Evolutionary conservation across 2,888 invertebrate species (phyloP).

Genomic region (Orthosia gracilis): DNA sequence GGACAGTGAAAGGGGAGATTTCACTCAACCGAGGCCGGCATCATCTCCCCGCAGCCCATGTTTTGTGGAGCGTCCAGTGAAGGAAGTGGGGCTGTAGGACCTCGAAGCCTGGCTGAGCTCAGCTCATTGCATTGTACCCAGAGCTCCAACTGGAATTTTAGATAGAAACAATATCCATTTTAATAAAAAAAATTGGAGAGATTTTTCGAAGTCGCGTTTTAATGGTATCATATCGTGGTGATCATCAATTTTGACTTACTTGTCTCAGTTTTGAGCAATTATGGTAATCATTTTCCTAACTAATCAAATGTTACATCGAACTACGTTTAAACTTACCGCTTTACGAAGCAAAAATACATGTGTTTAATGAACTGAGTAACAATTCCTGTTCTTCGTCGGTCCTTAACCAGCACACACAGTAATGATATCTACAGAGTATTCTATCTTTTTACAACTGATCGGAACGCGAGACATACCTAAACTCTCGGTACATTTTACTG

Average conservation of each 20-base stretch:
- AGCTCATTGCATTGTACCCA: slow-evolving; percentile 90
- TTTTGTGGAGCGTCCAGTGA: slow-evolving; percentile 70
- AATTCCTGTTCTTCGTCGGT: neutral
- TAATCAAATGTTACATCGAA: neutral
- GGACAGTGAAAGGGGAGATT: slow-evolving; percentile 75
- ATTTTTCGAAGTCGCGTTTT: neutral
- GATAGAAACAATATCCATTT: neutral
- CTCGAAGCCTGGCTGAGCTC: slow-evolving; percentile 86
- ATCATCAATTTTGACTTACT: slow-evolving; percentile 34
- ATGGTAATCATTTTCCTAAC: slow-evolving; percentile 32
- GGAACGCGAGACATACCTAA: no score
- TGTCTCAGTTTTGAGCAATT: slow-evolving; percentile 46
- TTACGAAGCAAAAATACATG: neutral
- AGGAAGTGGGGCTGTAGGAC: slow-evolving; percentile 70
- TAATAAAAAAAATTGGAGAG: neutral
- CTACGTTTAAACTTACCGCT: neutral
- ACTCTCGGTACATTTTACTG: no score
- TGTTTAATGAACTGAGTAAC: neutral
- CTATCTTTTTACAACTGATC: no score
- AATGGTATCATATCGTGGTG: slow-evolving; percentile 22
- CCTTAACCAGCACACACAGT: no score
- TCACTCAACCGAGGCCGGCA: slow-evolving; percentile 81
- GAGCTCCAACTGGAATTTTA: slow-evolving; percentile 85
- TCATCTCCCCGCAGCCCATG: slow-evolving; percentile 82
- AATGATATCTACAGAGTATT: no score